Conservation (phyloP, 2,888 invertebrate genomes). For the Palloptera scutellata region DNA sequence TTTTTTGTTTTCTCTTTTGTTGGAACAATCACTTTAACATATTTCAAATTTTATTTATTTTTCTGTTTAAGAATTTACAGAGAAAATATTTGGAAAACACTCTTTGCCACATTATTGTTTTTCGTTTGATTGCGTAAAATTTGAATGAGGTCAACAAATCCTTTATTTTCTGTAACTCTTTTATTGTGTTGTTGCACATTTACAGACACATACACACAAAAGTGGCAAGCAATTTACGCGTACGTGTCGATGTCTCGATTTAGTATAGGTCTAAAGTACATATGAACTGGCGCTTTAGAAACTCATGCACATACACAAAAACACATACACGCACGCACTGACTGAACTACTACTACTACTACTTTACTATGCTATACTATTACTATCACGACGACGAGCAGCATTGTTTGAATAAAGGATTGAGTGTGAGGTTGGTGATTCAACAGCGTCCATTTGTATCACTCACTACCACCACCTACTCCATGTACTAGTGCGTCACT, state of each 20-base stretch:
- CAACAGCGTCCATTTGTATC: no score
- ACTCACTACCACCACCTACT: no score
- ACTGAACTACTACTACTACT: background rate
- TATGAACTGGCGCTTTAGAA: constrained; percentile 16
- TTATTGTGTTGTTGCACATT: background rate
- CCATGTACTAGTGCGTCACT: no score
- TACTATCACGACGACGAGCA: background rate
- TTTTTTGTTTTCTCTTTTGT: no score
- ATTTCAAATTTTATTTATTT: constrained; percentile 39
- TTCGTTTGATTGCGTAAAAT: no score
- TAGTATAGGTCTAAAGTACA: constrained; percentile 39
- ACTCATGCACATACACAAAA: constrained; percentile 31
- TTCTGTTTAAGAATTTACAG: constrained; percentile 32
- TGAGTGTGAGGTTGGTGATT: background rate
- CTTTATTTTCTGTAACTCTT: background rate
- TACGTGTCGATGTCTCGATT: constrained; percentile 52
- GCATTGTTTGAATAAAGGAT: background rate
- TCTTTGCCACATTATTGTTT: no score
- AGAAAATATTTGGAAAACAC: no score
- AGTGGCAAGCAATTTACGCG: constrained; percentile 44
- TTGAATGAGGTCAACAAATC: no score
- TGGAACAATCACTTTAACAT: constrained; percentile 37
- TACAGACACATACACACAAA: background rate
- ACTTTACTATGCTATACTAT: background rate
- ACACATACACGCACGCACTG: constrained; percentile 34